phyloP scores from a whole-genome alignment of 2,797 vertebrate genomes.

The Bucorvus abyssinicus region DNA sequence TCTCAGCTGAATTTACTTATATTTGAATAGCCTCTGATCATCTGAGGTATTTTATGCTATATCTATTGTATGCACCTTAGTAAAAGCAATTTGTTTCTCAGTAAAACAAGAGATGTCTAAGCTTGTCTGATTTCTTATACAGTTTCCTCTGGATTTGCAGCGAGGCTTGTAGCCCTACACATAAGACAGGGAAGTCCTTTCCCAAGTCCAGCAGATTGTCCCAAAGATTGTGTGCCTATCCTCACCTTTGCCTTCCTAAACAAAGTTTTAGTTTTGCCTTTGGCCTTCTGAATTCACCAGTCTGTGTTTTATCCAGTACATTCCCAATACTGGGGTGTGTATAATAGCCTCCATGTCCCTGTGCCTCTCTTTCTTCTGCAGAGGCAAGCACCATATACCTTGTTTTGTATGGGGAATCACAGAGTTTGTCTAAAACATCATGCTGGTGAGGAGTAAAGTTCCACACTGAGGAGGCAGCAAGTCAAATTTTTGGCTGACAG shows the following conservation, averaged over 20 bases:
- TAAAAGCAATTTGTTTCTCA: not conserved
- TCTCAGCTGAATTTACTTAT: not conserved
- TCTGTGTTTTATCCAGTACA: not conserved
- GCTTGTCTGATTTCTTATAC: not conserved
- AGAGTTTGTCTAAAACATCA: not conserved
- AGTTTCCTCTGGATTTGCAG: not conserved
- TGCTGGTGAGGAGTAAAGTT: not conserved
- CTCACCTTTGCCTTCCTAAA: not conserved
- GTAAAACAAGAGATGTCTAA: not conserved
- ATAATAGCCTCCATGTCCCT: not conserved
- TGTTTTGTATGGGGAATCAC: not conserved
- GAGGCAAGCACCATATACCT: not conserved
- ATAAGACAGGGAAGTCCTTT: not conserved
- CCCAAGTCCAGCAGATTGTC: not conserved
- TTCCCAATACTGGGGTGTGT: not conserved
- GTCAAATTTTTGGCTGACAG: not conserved
- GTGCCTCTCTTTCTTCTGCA: not conserved
- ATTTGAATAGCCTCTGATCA: not conserved
- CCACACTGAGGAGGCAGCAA: not conserved
- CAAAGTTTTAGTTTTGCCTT: not conserved
- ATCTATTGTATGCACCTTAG: not conserved
- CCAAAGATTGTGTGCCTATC: not conserved
- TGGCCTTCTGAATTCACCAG: not conserved
- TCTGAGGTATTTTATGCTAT: not conserved
- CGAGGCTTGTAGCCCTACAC: not conserved